phyloP scores from a whole-genome alignment of 2,113 vertebrate species.

The Chroicocephalus ridibundus region DNA sequence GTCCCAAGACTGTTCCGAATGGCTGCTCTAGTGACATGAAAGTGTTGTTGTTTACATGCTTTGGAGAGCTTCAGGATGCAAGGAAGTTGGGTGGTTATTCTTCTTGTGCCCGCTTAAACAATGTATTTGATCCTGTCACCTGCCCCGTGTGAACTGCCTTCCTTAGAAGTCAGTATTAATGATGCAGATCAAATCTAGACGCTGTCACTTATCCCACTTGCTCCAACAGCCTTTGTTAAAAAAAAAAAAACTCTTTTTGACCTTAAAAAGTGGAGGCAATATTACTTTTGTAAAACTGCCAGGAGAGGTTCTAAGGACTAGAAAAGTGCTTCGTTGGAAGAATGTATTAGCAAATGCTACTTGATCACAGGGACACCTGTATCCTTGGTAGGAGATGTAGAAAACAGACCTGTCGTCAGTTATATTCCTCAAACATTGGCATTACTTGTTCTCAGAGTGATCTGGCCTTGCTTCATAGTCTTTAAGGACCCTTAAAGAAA shows the following conservation, averaged over 20 bases:
- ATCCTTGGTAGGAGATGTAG: background rate
- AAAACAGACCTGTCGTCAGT: background rate
- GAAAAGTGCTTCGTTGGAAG: background rate
- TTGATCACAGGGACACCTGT: background rate
- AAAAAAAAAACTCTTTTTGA: background rate
- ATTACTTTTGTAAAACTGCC: background rate
- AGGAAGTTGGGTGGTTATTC: conserved; percentile 7
- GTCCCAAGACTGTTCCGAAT: conserved; percentile 39
- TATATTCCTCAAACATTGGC: background rate
- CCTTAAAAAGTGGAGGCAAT: background rate
- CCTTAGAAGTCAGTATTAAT: conserved; percentile 50
- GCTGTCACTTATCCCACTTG: conserved; percentile 4
- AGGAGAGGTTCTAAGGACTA: background rate
- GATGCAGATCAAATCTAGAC: conserved; percentile 25
- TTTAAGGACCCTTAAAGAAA: background rate
- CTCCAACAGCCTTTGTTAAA: background rate
- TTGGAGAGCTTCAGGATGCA: background rate
- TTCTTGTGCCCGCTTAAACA: conserved; percentile 4
- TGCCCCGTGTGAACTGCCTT: background rate
- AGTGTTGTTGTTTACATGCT: background rate
- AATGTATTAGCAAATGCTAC: background rate
- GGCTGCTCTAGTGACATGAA: conserved; percentile 30
- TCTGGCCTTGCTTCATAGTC: background rate
- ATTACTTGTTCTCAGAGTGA: background rate
- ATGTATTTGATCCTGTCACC: conserved; percentile 33